Base-by-base conservation (phyloP, 2,888 invertebrate species). In the Marasmarcha lunaedactyla region DNA sequence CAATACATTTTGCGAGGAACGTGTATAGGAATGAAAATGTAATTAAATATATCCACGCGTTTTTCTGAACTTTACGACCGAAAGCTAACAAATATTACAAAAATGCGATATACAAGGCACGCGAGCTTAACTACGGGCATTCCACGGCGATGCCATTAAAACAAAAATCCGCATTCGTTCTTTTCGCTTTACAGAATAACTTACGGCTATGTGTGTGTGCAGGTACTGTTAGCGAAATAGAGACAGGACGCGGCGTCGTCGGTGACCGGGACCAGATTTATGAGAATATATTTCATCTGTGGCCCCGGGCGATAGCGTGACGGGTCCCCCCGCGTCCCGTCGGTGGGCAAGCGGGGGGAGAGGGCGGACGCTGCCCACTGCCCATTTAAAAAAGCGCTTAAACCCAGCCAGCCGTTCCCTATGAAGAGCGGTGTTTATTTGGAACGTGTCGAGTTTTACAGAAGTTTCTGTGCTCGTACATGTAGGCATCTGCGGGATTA, bases 261-360 rank as follows among this genome's bases (percentile, higher is more conserved):
- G 11, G 15, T 15, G 50, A 55, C 53, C 52, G 46, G 52, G 59
- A 55, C 20, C 67, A 71, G 71, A 77, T 77, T 77, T 76, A 77
- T 70, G 62, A 54, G 57, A 53, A 61, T 59, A 74, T 74, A 72
- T 69, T 65, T 77, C 73, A 76, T 76, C 62, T 57, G 55, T 53
- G 62, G 57, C 57, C 58, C 51, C 50, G 55, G 54, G 59, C 59
- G 57, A 53, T 57, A 51, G 50, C 54, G 48, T 57, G 57, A 55
- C 54, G 52, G 50, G 54, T 47, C 49, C 52, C 27, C 26, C 35
- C 35, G 9, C 15, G 36, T 30, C 9, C 30, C 30, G 6, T n/a
- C 30, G 2, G 4, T 30, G n/a, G 9, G 9, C 25, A 5, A n/a
- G n/a, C n/a, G n/a, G n/a, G n/a, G 20, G 20, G 20, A 20, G 20